Conservation (phyloP, 2,888 invertebrate genomes). For the Drosophila subquinaria region DNA sequence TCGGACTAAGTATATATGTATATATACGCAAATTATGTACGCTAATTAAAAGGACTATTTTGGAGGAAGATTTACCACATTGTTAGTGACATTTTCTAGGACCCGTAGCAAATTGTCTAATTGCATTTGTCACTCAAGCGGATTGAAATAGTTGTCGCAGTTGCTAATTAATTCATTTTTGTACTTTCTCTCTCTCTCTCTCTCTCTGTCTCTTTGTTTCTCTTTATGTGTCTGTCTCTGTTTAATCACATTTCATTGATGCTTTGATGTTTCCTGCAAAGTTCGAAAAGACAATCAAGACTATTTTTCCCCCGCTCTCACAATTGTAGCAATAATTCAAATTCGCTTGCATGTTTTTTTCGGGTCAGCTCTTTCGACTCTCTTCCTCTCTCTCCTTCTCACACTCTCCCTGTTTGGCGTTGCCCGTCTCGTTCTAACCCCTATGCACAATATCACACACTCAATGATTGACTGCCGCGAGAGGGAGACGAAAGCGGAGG, state of each 20-base stretch:
- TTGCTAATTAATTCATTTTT: conserved; percentile 33
- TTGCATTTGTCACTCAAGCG: conserved; percentile 18
- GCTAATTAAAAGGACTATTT: background rate
- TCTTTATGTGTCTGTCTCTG: background rate
- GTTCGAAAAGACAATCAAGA: background rate
- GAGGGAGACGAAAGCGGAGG: conserved; percentile 1
- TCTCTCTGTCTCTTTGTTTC: background rate
- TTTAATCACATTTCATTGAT: conserved; percentile 13
- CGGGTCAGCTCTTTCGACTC: background rate
- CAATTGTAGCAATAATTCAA: conserved; percentile 28
- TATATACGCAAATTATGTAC: background rate
- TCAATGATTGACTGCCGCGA: conserved; percentile 21
- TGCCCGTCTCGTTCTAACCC: background rate
- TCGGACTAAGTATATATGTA: no score
- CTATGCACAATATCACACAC: conserved; percentile 5
- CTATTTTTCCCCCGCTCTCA: background rate
- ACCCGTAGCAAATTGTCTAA: background rate
- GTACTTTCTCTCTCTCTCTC: background rate
- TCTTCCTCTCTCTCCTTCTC: background rate
- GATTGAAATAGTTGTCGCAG: conserved; percentile 2
- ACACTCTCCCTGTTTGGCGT: conserved; percentile 1
- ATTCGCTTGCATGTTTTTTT: conserved; percentile 40
- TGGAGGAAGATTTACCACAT: background rate
- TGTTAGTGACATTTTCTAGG: conserved; percentile 3
- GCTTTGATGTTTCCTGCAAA: conserved; percentile 18